These are phyloP conservation scores for Nezara viridula DNA, from an alignment of 2,888 invertebrate species.

Conservation along the genomic window DNA sequence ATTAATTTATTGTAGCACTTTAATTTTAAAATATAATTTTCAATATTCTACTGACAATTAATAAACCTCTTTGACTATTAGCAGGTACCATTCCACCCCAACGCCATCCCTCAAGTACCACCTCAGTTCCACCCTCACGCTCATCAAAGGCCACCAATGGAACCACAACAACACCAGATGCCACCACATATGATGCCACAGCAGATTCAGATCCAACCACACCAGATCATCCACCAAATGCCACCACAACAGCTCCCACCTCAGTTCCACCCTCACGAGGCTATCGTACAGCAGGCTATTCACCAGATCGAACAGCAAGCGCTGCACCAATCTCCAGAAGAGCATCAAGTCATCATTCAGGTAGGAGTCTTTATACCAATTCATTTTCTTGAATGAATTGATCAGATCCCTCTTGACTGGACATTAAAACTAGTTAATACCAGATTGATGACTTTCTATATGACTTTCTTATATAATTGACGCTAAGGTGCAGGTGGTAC, in stretches of 20 bases:
- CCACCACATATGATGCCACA: constrained; percentile 66
- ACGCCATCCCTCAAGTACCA: constrained; percentile 63
- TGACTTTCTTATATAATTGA: too few species aligned
- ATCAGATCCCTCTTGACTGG: neutral
- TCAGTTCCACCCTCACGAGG: constrained; percentile 64
- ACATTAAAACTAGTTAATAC: neutral
- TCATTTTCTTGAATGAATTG: neutral
- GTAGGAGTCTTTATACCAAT: constrained; percentile 14
- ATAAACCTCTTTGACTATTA: neutral
- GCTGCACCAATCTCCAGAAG: constrained; percentile 60
- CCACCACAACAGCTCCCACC: constrained; percentile 64
- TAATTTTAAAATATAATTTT: neutral
- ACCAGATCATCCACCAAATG: constrained; percentile 56
- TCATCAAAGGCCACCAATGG: constrained; percentile 62
- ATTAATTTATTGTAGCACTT: too few species aligned
- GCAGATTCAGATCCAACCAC: constrained; percentile 67
- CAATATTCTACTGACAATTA: neutral
- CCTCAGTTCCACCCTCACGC: constrained; percentile 64
- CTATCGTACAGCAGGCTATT: constrained; percentile 57
- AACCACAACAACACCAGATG: constrained; percentile 60
- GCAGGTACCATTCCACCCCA: constrained; percentile 65
- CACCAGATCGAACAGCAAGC: constrained; percentile 51
- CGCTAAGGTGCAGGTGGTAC: too few species aligned
- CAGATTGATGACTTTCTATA: too few species aligned
- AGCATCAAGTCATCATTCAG: constrained; percentile 66